Conservation (phyloP, 2,113 vertebrate genomes). For the Cricetomys ansorgei region DNA sequence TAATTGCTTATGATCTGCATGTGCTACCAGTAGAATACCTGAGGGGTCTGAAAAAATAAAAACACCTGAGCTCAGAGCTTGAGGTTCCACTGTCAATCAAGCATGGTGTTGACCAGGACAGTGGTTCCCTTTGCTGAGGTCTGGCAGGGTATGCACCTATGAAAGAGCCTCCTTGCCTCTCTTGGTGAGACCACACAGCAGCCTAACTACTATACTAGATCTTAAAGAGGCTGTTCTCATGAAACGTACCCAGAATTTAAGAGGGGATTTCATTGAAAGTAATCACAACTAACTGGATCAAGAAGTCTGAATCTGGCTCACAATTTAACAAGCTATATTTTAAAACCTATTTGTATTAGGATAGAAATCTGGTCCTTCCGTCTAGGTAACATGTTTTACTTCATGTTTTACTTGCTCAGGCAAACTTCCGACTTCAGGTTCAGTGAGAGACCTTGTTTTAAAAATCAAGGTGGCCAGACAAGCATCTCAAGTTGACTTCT, state of each 20-base stretch:
- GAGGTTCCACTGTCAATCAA: too few species aligned
- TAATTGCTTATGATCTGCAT: too few species aligned
- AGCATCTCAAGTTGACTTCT: not conserved
- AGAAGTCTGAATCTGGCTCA: not conserved
- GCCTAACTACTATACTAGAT: too few species aligned
- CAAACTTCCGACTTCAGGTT: not conserved
- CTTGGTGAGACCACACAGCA: too few species aligned
- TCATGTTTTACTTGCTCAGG: too few species aligned
- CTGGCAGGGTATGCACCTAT: too few species aligned
- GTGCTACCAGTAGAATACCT: too few species aligned
- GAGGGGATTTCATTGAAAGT: not conserved
- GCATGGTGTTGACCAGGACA: too few species aligned
- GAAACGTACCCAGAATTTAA: not conserved
- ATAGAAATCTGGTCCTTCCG: constrained; percentile 14
- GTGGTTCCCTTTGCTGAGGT: too few species aligned
- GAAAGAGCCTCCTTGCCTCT: too few species aligned
- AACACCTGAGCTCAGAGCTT: too few species aligned
- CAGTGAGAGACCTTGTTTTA: not conserved
- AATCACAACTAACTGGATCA: constrained; percentile 39
- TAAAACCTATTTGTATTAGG: constrained; percentile 33
- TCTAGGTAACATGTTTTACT: not conserved
- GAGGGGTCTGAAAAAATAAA: too few species aligned
- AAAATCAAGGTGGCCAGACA: not conserved
- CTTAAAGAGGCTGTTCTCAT: not conserved
- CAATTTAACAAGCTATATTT: not conserved